Evolutionary conservation across 2,888 invertebrate genomes (phyloP).

Genomic region (Calliscelio sp.): DNA sequence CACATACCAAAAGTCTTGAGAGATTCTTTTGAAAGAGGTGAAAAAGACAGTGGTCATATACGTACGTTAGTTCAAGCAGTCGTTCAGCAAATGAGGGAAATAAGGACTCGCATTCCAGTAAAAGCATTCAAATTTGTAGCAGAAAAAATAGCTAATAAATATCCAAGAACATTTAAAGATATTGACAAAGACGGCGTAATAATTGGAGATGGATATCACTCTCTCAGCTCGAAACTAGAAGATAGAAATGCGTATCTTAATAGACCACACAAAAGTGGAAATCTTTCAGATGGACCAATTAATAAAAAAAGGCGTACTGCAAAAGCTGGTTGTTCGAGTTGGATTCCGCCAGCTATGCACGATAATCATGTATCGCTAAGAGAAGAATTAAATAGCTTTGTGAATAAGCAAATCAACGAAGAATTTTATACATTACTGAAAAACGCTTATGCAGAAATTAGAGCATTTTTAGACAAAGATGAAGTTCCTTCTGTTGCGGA

Average conservation of each 20-base stretch:
- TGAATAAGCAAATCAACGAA: slow-evolving; percentile 26
- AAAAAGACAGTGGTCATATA: slow-evolving; percentile 39
- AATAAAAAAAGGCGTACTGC: slow-evolving; percentile 29
- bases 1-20: slow-evolving; percentile 14
- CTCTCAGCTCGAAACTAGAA: slow-evolving; percentile 26
- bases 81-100: slow-evolving; percentile 53
- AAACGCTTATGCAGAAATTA: slow-evolving; percentile 35
- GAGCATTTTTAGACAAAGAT: slow-evolving; percentile 35
- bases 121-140: slow-evolving; percentile 54
- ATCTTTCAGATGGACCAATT: slow-evolving; percentile 32
- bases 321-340: slow-evolving; percentile 42
- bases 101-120: slow-evolving; percentile 34
- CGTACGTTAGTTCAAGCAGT: slow-evolving; percentile 25
- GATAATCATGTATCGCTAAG: slow-evolving; percentile 24
- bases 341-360: slow-evolving; percentile 6
- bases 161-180: slow-evolving; percentile 52
- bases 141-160: slow-evolving; percentile 34
- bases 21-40: slow-evolving; percentile 44
- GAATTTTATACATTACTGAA: slow-evolving; percentile 34
- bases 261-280: slow-evolving; percentile 44
- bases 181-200: slow-evolving; percentile 54
- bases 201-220: slow-evolving; percentile 56
- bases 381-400: slow-evolving; percentile 30
- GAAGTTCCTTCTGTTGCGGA: slow-evolving; percentile 26
- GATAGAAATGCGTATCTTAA: slow-evolving; percentile 50